Percentiles rank a stretch among this genome's conserved stretches.
These are phyloP conservation scores for Brachionus calyciflorus DNA, from an alignment of 1,140 invertebrate genomes.

Conservation along the genomic window DNA sequence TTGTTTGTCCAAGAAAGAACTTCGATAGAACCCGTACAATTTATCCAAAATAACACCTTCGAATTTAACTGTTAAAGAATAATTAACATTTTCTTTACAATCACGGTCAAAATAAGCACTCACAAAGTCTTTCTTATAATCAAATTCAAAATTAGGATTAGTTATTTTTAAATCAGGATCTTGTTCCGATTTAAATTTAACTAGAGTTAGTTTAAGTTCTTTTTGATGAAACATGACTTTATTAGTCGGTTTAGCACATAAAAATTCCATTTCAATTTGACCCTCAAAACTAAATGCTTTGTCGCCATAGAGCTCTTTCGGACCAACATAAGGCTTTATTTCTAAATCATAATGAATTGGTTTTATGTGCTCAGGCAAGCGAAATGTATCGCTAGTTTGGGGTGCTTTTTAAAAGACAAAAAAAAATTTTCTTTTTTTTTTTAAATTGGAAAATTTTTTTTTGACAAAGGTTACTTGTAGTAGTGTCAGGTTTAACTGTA, in stretches of 20 bases:
- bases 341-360: slow-evolving; percentile 20
- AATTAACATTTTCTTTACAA: slow-evolving; percentile 26
- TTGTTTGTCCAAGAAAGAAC: background rate
- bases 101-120: background rate
- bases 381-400: background rate
- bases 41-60: slow-evolving; percentile 17
- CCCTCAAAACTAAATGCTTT: slow-evolving; percentile 37
- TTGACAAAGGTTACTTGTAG: background rate
- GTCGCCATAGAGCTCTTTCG: background rate
- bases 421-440: background rate
- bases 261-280: background rate
- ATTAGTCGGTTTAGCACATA: slow-evolving; percentile 19
- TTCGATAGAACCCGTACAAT: slow-evolving; percentile 36
- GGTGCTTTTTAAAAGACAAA: background rate
- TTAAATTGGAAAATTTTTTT: background rate
- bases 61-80: background rate
- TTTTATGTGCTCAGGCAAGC: background rate
- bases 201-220: background rate
- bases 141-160: background rate
- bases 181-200: background rate
- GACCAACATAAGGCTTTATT: slow-evolving; percentile 32
- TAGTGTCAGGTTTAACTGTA: background rate
- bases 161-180: background rate
- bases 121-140: slow-evolving; percentile 23
- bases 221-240: slow-evolving; percentile 34